These are phyloP conservation scores for Nephila pilipes DNA, from an alignment of 1,140 invertebrate species.

Conservation along the genomic window DNA sequence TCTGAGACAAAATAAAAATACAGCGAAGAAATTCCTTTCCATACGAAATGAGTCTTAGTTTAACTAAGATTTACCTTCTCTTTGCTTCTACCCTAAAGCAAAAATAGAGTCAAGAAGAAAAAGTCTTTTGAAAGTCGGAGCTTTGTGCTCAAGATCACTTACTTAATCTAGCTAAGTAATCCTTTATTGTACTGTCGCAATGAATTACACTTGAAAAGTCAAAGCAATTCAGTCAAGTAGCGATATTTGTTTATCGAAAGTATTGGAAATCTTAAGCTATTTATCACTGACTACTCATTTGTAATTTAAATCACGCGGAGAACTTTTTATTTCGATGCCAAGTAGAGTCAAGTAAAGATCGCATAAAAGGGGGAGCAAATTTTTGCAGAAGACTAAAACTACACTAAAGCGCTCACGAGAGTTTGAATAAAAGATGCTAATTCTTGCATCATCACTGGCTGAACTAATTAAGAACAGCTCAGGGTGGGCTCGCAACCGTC, in stretches of 20 bases:
- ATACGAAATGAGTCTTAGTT: background rate
- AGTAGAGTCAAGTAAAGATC: background rate
- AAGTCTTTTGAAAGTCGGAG: background rate
- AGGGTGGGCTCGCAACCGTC: background rate
- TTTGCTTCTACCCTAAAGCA: too few species aligned
- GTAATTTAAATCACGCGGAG: slow-evolving; percentile 28
- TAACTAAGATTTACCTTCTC: background rate
- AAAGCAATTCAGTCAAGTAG: background rate
- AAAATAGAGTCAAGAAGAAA: background rate
- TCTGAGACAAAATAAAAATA: background rate
- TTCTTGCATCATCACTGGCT: background rate
- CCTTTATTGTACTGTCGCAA: slow-evolving; percentile 11
- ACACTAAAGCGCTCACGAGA: background rate
- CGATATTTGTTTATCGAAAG: slow-evolving; percentile 33
- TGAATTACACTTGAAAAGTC: slow-evolving; percentile 17
- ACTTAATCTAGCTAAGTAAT: background rate
- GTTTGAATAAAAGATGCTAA: background rate
- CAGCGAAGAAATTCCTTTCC: background rate
- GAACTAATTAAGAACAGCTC: slow-evolving; percentile 16
- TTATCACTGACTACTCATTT: background rate
- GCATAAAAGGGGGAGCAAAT: background rate
- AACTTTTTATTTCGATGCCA: background rate
- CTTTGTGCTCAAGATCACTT: background rate
- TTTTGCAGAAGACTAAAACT: background rate
- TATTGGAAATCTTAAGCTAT: background rate